A percentile compares a stretch with the other conserved stretches of the same genome.
Evolutionary conservation across 1,140 invertebrate genomes (phyloP).

Genomic region (Magallana gigas): DNA sequence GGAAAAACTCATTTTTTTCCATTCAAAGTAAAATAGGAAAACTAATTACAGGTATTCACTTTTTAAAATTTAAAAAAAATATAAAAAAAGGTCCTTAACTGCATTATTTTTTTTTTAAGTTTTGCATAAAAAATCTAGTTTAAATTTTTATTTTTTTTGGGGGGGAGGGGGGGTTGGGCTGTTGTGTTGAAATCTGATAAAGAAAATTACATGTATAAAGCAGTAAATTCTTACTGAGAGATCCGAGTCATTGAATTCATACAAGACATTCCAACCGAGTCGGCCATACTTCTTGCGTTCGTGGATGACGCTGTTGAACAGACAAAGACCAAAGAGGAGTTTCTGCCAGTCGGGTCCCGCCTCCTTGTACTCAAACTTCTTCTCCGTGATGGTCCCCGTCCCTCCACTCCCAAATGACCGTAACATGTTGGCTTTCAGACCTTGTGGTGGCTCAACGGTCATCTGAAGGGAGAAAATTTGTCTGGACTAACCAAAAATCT

Average conservation of each 20-base stretch:
- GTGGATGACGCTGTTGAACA: conserved; percentile 90
- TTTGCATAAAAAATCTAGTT: too few species aligned
- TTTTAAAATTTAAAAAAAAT: too few species aligned
- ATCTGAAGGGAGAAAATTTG: conserved; percentile 82
- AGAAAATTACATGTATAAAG: neutral
- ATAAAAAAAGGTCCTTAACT: too few species aligned
- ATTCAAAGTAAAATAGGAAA: too few species aligned
- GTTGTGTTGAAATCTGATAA: too few species aligned
- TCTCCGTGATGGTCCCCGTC: conserved; percentile 73
- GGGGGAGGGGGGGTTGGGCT: neutral
- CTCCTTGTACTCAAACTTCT: conserved; percentile 70
- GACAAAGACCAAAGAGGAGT: conserved; percentile 78
- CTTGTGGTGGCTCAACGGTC: conserved; percentile 95
- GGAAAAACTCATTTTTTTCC: too few species aligned
- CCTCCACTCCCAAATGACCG: conserved; percentile 73
- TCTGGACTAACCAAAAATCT: neutral
- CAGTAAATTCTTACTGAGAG: conserved; percentile 70
- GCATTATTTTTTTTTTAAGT: too few species aligned
- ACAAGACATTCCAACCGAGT: conserved; percentile 92
- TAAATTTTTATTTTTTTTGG: too few species aligned
- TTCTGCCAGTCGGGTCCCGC: conserved; percentile 68
- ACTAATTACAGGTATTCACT: too few species aligned
- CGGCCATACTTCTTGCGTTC: conserved; percentile 93
- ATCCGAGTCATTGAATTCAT: conserved; percentile 93
- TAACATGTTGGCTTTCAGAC: conserved; percentile 83